Conservation (phyloP, 2,797 vertebrate species). For the Dryobates pubescens region DNA sequence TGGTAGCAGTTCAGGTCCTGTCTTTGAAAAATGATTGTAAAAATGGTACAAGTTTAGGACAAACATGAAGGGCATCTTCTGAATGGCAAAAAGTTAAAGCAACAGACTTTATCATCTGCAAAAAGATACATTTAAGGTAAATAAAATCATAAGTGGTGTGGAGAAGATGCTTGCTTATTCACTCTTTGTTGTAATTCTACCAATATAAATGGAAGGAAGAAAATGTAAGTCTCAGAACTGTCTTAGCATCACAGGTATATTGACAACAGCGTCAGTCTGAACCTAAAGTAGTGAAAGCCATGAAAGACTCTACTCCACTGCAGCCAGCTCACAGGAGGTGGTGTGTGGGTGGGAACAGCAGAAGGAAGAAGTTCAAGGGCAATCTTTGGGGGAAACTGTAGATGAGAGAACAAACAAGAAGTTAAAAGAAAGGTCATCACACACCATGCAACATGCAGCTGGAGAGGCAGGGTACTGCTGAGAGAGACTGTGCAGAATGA, state of each 20-base stretch:
- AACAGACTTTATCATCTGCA: background rate
- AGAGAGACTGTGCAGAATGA: background rate
- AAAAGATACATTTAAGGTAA: background rate
- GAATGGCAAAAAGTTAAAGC: background rate
- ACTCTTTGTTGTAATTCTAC: background rate
- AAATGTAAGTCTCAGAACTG: background rate
- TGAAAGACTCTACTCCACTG: background rate
- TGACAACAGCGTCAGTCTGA: background rate
- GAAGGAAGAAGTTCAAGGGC: background rate
- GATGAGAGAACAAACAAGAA: background rate
- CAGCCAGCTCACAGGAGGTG: background rate
- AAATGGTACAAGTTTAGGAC: background rate
- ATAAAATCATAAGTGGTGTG: background rate
- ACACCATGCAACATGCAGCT: accelerated
- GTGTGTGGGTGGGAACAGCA: background rate
- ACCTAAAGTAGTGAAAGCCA: background rate
- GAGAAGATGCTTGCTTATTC: background rate
- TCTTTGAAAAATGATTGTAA: background rate
- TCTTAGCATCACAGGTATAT: background rate
- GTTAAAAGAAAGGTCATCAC: background rate
- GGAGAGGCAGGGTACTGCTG: accelerated
- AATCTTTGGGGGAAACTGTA: background rate
- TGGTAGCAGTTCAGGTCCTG: background rate
- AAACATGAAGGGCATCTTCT: background rate
- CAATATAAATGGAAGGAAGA: background rate